A percentile compares a stretch with the other conserved stretches of the same genome.
phyloP scores from a whole-genome alignment of 2,797 vertebrate genomes.

The Onychomys leucogaster region DNA sequence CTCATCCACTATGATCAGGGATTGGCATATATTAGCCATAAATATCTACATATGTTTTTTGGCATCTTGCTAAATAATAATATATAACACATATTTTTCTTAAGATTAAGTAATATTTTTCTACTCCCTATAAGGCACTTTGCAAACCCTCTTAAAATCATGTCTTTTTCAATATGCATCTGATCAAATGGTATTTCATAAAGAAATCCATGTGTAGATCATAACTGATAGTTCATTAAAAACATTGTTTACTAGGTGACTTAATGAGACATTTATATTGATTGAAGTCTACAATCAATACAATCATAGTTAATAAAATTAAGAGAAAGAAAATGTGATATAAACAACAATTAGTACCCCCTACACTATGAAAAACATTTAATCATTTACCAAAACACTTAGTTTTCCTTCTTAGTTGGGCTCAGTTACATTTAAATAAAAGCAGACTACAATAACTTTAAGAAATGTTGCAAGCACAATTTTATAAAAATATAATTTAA shows the following conservation, averaged over 20 bases:
- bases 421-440: conserved; percentile 1
- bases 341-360: not conserved
- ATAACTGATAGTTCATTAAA: conserved; percentile 76
- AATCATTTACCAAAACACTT: not conserved
- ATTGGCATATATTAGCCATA: not conserved
- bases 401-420: not conserved
- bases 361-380: not conserved
- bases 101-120: conserved; percentile 49
- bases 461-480: not conserved
- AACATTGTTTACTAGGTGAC: conserved; percentile 57
- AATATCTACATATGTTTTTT: not conserved
- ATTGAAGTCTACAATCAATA: conserved; percentile 62
- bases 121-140: conserved; percentile 59
- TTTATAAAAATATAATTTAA: not conserved
- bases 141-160: conserved; percentile 51
- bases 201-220: conserved; percentile 77
- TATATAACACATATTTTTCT: conserved; percentile 49
- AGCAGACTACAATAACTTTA: not conserved
- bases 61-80: conserved; percentile 40
- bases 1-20: not conserved
- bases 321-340: not conserved
- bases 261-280: conserved; percentile 77
- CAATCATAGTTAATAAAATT: conserved; percentile 19
- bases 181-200: conserved; percentile 75
- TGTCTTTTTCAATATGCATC: conserved; percentile 72